Conservation (phyloP, 2,888 invertebrate species). For the Microchrysa polita region DNA sequence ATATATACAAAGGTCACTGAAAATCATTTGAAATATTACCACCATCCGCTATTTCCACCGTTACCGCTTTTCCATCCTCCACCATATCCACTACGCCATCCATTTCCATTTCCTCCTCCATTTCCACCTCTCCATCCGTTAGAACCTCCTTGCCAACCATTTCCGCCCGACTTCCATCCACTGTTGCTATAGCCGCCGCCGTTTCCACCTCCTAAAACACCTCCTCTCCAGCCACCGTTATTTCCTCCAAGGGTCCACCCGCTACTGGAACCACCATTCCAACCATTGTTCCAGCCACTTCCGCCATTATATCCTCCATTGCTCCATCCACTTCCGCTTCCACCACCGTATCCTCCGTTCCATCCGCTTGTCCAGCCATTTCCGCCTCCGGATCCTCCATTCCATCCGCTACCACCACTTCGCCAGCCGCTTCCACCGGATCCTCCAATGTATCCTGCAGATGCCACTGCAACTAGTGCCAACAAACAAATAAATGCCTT, state of each 20-base stretch:
- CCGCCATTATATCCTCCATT: neutral
- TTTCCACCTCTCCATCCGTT: neutral
- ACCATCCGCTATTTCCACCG: neutral
- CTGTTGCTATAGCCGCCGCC: neutral
- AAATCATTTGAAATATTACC: neutral
- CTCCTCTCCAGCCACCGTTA: neutral
- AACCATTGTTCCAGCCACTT: neutral
- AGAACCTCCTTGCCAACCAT: neutral
- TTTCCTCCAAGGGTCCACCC: neutral
- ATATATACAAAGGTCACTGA: neutral
- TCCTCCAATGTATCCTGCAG: neutral
- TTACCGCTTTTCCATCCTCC: neutral
- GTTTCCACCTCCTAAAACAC: neutral
- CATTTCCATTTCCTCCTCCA: neutral
- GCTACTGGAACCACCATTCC: neutral
- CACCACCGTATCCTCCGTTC: neutral
- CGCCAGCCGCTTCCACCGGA: neutral
- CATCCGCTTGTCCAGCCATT: neutral
- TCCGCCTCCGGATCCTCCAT: neutral
- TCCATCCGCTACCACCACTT: constrained; percentile 1
- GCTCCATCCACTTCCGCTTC: neutral
- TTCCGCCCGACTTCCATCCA: neutral
- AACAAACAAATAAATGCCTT: neutral
- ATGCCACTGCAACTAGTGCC: neutral
- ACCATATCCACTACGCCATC: neutral